These are phyloP conservation scores for Pseudorhiza aurosa DNA, from an alignment of 30 jellyfish, hydroid and myxozoan genomes.

Conservation along the genomic window DNA sequence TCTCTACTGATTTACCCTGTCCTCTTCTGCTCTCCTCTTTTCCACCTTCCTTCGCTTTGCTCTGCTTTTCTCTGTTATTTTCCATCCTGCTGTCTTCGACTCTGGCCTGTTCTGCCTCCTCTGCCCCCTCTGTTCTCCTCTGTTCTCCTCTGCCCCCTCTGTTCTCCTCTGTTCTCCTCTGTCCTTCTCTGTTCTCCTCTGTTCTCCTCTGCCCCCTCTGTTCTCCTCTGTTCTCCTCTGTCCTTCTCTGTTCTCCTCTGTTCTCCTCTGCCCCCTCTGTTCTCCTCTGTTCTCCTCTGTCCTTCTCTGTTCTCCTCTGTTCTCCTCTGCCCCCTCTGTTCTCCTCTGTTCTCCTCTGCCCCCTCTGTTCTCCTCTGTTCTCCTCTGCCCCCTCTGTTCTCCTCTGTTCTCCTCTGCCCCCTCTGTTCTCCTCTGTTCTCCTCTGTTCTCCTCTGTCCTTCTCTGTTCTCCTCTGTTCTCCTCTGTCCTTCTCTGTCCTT, in stretches of 20 bases:
- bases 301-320: background rate
- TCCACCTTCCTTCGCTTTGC: too few species aligned
- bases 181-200: too few species aligned
- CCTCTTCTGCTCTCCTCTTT: too few species aligned
- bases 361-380: background rate
- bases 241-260: too few species aligned
- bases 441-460: background rate
- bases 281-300: background rate
- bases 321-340: background rate
- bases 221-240: too few species aligned
- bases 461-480: background rate
- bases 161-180: too few species aligned
- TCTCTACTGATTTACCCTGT: too few species aligned
- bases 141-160: too few species aligned
- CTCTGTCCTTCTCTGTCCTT: background rate
- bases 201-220: too few species aligned
- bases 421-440: background rate
- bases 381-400: too few species aligned
- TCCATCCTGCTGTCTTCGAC: background rate
- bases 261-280: too few species aligned
- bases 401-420: background rate
- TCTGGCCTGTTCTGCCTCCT: background rate
- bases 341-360: background rate
- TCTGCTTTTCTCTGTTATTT: background rate
- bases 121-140: background rate